Evolutionary conservation across 1,140 invertebrate genomes (phyloP).

Genomic region (Dendroctonus ponderosae): DNA sequence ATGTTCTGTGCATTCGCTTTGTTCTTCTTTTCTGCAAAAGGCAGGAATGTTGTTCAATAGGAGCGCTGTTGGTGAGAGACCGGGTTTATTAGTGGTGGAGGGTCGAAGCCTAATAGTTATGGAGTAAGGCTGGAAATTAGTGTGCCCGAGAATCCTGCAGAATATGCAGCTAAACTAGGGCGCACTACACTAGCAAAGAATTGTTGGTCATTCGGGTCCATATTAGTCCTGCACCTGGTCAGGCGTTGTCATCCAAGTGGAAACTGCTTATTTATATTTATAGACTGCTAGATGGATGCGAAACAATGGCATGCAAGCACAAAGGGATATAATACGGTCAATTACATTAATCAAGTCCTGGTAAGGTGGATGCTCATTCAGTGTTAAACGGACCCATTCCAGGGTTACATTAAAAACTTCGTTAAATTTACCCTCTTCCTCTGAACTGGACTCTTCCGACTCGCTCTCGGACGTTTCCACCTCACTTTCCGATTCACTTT

Average conservation of each 20-base stretch:
- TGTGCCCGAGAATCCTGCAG: background rate
- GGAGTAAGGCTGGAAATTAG: background rate
- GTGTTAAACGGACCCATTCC: no score
- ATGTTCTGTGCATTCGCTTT: constrained; percentile 57
- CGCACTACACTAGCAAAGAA: no score
- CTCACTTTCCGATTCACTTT: constrained; percentile 46
- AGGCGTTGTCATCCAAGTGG: no score
- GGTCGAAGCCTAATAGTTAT: background rate
- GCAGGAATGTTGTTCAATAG: background rate
- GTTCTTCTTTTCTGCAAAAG: constrained; percentile 58
- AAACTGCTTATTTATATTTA: no score
- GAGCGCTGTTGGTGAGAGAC: no score
- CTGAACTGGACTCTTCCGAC: constrained; percentile 36
- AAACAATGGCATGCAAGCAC: no score
- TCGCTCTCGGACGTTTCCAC: constrained; percentile 42
- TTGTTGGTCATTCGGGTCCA: no score
- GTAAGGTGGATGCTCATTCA: no score
- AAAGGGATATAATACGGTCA: background rate
- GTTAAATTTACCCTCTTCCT: constrained; percentile 42
- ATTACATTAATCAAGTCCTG: background rate
- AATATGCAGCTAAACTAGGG: no score
- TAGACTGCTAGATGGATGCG: no score
- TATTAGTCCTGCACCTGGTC: no score
- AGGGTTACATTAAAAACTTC: no score
- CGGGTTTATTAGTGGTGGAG: background rate